Percentiles rank a stretch among this genome's conserved stretches.
Conservation (phyloP, 2,113 vertebrate species). For the Origma solitaria region DNA sequence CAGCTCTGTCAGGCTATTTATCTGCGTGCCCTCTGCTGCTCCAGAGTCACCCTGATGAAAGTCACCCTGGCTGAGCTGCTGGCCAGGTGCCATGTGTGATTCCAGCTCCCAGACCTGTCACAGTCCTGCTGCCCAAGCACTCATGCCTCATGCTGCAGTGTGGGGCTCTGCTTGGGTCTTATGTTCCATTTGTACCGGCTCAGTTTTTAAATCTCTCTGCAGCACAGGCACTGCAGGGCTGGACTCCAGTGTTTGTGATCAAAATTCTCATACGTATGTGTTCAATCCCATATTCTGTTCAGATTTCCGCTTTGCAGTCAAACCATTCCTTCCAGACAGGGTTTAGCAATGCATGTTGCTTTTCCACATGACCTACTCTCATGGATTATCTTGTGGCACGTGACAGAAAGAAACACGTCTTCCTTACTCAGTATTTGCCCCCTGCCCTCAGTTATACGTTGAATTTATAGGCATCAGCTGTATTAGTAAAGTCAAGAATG, state of each 20-base stretch:
- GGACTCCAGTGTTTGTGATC: background rate
- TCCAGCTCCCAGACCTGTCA: background rate
- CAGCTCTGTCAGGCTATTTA: background rate
- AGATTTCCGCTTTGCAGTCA: background rate
- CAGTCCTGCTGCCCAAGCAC: background rate
- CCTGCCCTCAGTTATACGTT: background rate
- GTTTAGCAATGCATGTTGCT: background rate
- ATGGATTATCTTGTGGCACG: background rate
- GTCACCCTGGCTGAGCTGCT: background rate
- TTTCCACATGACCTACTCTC: background rate
- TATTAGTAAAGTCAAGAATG: background rate
- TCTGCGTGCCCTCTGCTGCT: background rate
- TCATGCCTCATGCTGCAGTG: background rate
- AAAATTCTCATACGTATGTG: background rate
- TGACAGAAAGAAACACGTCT: background rate
- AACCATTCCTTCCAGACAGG: background rate
- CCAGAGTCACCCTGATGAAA: background rate
- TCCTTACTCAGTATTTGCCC: background rate
- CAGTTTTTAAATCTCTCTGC: background rate
- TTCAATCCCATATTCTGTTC: background rate
- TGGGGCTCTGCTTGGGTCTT: background rate
- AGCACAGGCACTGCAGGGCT: background rate
- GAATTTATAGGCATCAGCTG: background rate
- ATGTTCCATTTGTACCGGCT: background rate
- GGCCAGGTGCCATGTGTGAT: background rate